Evolutionary conservation across 2,888 invertebrate species (phyloP), one percentile per base, ranked within the genome.

Genomic region (Chromoteleia sp.): DNA sequence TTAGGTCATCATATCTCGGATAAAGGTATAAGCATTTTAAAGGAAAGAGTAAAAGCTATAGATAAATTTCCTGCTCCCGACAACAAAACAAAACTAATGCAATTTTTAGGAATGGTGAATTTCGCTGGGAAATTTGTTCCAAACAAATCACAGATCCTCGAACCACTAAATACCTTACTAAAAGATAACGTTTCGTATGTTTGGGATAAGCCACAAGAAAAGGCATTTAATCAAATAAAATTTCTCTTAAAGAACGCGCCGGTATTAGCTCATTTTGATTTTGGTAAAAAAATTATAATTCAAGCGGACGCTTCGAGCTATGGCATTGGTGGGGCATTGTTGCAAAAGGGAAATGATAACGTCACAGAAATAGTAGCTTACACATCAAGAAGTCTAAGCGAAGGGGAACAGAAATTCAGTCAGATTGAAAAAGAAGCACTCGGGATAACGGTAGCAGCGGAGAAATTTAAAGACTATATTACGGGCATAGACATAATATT

Each of bases 241-340:
- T 4, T 68, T 5, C 19, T 81, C 15, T 52, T 91, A 6, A 76
- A 83, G 3, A 50, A 78, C 45, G 75, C 85, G 0, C 89, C 89
- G 3, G 83, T 85, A 1, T 83, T 91, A n/a, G 83, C 87, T 10
- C 81, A 85, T 21, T 91, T 85, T 79, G 87, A 90, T 71, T 73
- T 84, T 4, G 73, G 81, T 1, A 68, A 83, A 3, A 75, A 75
- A 19, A 65, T 83, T 8, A 65, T 68, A 17, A 39, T 83, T 14
- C 76, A 81, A 5, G 86, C 90, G 0, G 91, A 92, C 83, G 85
- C 89, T 0, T 87, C 87, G 3, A 81, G 82, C 0, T 85, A 84
- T 54, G 91, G 89, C 3, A 15, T 91, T 8, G 90, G 0, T 1
- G 59, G 25, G n/a, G 29, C 41, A 36, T n/a, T n/a, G n/a, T n/a